Evolutionary conservation across 2,797 vertebrate genomes (phyloP).

Genomic region (Pterois miles): DNA sequence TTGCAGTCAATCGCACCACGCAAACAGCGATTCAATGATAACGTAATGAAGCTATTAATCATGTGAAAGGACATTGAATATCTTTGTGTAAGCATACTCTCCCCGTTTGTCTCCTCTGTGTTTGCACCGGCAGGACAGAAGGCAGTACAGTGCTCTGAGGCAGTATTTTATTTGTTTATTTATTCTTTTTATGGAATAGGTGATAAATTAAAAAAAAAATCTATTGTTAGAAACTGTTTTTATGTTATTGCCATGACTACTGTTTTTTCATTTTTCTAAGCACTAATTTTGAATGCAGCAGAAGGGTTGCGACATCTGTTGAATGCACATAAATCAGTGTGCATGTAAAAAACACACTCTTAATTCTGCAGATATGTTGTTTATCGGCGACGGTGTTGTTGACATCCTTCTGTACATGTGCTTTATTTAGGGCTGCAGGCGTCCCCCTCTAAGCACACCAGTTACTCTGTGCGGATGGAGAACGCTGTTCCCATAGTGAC

Average conservation of each 20-base stretch:
- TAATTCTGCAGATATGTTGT: conserved; percentile 15
- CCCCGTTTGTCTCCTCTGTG: conserved; percentile 15
- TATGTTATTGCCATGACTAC: conserved; percentile 43
- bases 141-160: conserved; percentile 16
- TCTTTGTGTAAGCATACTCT: conserved; percentile 16
- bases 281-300: conserved; percentile 14
- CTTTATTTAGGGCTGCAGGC: conserved; percentile 91
- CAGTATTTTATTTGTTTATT: conserved; percentile 35
- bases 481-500: conserved; percentile 99
- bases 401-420: conserved; percentile 30
- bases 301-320: conserved; percentile 25
- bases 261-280: conserved; percentile 31
- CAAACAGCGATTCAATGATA: conserved; percentile 38
- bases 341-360: not conserved
- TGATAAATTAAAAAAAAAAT: conserved; percentile 13
- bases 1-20: conserved; percentile 11
- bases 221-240: conserved; percentile 39
- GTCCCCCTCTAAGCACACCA: conserved; percentile 96
- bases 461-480: conserved; percentile 98
- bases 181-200: conserved; percentile 27
- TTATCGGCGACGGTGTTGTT: conserved; percentile 29
- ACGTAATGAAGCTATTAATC: conserved; percentile 47
- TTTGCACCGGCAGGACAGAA: conserved; percentile 24
- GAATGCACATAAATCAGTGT: conserved; percentile 38
- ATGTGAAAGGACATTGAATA: conserved; percentile 42